Conservation (phyloP, 2,888 invertebrate species). For the Pachycephus smyrnensis region DNA sequence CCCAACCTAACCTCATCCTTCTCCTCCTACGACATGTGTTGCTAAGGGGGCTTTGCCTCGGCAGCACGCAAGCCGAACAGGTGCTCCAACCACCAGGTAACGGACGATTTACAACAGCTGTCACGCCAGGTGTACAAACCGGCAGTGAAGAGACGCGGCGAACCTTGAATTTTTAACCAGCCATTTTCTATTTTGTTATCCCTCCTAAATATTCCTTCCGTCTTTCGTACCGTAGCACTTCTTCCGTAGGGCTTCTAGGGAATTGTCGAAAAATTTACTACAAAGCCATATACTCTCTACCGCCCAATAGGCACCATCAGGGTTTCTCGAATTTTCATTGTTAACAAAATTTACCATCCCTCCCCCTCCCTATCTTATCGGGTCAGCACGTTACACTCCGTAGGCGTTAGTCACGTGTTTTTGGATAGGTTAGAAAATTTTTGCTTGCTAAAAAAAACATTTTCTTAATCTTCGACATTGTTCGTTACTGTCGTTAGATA, state of each 20-base stretch:
- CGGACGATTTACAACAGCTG: conserved; percentile 60
- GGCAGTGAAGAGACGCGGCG: neutral
- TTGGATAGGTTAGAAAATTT: neutral
- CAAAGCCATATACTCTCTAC: no score
- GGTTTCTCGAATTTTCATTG: neutral
- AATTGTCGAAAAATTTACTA: no score
- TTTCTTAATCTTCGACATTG: neutral
- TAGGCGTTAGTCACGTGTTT: neutral
- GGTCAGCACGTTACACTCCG: neutral
- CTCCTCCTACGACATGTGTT: conserved; percentile 45
- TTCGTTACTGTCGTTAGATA: no score
- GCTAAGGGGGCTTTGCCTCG: conserved; percentile 54
- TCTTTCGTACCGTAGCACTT: neutral
- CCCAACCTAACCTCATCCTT: neutral
- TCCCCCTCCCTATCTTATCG: neutral
- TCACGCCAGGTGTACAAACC: conserved; percentile 58
- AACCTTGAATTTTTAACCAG: neutral
- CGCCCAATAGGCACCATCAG: no score
- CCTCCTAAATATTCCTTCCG: neutral
- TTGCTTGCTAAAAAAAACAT: no score
- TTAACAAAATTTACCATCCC: neutral
- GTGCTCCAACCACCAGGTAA: conserved; percentile 59
- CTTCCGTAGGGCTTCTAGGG: no score
- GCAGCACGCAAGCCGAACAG: conserved; percentile 60
- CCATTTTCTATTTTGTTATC: neutral